These are phyloP conservation scores for Phrynosoma blainvillii DNA, from an alignment of 2,113 vertebrate genomes.

Conservation along the genomic window DNA sequence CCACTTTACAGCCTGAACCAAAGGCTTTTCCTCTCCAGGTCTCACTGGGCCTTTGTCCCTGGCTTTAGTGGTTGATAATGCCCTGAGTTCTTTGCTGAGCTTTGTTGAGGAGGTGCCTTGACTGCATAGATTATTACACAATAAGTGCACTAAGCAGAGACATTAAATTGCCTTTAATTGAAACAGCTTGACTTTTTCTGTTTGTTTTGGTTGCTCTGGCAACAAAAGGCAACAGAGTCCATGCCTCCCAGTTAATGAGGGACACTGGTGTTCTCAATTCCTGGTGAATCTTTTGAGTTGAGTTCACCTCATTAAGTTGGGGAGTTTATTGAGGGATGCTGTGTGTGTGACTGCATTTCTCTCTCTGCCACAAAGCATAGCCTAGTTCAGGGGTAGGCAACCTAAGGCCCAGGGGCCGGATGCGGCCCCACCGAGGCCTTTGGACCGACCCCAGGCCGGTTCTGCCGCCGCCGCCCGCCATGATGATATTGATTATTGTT, in stretches of 20 bases:
- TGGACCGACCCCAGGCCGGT: too few relatives aligned
- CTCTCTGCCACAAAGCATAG: not conserved
- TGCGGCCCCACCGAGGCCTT: too few relatives aligned
- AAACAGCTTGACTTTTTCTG: slow-evolving; percentile 20
- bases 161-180: slow-evolving; percentile 24
- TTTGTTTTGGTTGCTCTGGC: slow-evolving; percentile 22
- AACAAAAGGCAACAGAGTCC: slow-evolving; percentile 19
- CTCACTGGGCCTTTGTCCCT: not conserved
- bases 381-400: too few relatives aligned
- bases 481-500: too few relatives aligned
- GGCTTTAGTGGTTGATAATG: not conserved
- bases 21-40: not conserved
- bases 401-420: too few relatives aligned
- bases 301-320: not conserved
- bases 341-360: not conserved
- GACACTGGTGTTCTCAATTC: not conserved
- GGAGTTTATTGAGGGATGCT: not conserved
- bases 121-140: not conserved
- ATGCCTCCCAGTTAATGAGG: not conserved
- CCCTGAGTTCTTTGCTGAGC: not conserved
- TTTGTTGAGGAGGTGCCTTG: slow-evolving; percentile 5
- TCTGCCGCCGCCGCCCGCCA: too few relatives aligned
- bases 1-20: not conserved
- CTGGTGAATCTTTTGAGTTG: not conserved
- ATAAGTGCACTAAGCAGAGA: not conserved